phyloP scores from a whole-genome alignment of 2,888 invertebrate genomes.

The Atrina japonica region DNA sequence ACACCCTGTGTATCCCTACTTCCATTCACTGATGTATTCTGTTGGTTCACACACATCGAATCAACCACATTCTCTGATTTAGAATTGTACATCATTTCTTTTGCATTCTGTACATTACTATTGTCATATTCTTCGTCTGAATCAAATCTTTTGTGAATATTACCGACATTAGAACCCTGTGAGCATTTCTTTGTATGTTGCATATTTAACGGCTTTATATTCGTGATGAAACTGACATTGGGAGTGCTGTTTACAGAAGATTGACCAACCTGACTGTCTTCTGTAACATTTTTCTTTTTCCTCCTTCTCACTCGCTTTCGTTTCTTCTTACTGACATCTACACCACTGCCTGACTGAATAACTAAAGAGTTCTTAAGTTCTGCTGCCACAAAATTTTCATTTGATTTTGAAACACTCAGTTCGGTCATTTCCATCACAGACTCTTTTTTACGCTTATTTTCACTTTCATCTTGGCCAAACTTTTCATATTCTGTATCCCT shows the following conservation, averaged over 20 bases:
- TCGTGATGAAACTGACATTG: no score
- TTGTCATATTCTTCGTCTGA: conserved; percentile 44
- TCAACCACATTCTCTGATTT: no score
- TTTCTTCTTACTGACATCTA: not conserved
- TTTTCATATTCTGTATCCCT: conserved; percentile 4
- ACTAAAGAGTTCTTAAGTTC: not conserved
- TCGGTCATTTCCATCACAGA: not conserved
- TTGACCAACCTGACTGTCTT: no score
- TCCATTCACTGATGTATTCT: not conserved
- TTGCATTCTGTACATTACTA: no score
- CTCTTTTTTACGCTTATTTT: conserved; percentile 8
- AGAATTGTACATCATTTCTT: no score
- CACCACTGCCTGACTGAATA: not conserved
- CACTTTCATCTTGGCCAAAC: not conserved
- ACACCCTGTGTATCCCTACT: not conserved
- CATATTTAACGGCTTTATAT: no score
- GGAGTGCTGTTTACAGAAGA: no score
- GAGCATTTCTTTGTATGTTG: no score
- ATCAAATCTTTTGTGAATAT: conserved; percentile 40
- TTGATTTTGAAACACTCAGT: not conserved
- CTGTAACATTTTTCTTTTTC: conserved; percentile 7
- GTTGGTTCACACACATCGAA: no score
- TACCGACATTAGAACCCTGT: conserved; percentile 6
- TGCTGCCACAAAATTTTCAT: not conserved
- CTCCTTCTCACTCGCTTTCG: conserved; percentile 25